These are phyloP conservation scores for Cuniculus paca DNA, from an alignment of 2,797 vertebrate genomes.

Conservation along the genomic window DNA sequence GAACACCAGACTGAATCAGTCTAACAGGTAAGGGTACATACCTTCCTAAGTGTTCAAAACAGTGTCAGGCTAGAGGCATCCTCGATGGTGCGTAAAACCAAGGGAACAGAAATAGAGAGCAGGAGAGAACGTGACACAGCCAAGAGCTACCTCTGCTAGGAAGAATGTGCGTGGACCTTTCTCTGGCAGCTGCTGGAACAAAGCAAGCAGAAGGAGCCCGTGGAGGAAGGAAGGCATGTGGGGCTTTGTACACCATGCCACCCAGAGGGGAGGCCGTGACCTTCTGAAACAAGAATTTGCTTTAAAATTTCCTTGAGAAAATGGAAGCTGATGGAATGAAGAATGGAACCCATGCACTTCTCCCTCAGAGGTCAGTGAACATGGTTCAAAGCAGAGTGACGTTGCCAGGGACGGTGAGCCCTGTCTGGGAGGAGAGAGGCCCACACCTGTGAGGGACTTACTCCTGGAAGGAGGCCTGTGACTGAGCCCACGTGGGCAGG, in stretches of 20 bases:
- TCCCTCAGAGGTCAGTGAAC: not conserved
- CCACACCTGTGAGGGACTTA: not conserved
- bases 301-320: conserved; percentile 53
- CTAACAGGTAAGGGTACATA: not conserved
- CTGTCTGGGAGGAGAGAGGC: not conserved
- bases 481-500: not conserved
- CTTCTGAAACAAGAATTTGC: not conserved
- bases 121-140: not conserved
- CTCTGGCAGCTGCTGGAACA: not conserved
- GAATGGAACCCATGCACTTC: not conserved
- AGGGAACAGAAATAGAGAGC: not conserved
- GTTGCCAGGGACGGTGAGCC: rapidly evolving
- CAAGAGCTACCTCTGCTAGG: not conserved
- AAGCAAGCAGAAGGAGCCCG: too few relatives aligned
- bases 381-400: not conserved
- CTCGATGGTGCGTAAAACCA: not conserved
- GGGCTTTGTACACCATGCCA: not conserved
- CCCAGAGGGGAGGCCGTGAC: not conserved
- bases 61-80: not conserved
- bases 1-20: not conserved
- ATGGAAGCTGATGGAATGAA: not conserved
- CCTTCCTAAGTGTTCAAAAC: conserved; percentile 1
- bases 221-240: rapidly evolving
- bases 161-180: not conserved
- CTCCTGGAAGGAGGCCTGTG: not conserved